Evolutionary conservation across 2,113 vertebrate genomes (phyloP), one percentile per base, ranked within the genome.

Genomic region (Crotalus tigris): DNA sequence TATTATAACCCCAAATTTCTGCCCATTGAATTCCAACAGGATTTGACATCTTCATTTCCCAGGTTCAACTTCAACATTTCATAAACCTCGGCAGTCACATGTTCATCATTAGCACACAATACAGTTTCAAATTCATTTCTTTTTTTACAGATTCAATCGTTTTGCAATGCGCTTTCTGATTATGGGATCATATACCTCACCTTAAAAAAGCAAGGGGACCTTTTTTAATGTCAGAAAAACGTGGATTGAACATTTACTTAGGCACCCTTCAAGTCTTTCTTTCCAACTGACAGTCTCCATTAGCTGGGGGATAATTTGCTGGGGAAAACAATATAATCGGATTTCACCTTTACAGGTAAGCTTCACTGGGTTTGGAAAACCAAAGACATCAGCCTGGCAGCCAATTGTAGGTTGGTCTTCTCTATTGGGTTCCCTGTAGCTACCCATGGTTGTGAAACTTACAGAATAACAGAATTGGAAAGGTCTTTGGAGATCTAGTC

Each of bases 261-360:
- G 90, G 54, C 92, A 94, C 26, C 39, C 87, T 64, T 91, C 90
- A 46, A 95, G 91, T 92, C 59, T 91, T 69, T 90, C 90, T 4
- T 33, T 91, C 55, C 95, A 94, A 94, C 54, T 93, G 86, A 85
- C 87, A 86, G 24, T 49, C 29, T 86, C 0, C 1, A 89, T 95
- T 87, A 94, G 51, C 59, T 24, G 12, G 23, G 90, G 94, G 91
- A 95, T 96, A 95, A 96, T 95, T 97, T 96, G 88, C 95, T 93
- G 92, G 51, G 17, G 69, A 21, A 91, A 94, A 88, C 95, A 51
- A 53, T 12, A 44, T 95, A 96, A 97, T 96, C 96, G 94, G 97
- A 96, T 97, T 96, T 95, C 87, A 91, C 92, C 94, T 93, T 94
- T 93, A 88, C 94, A 95, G 91, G 29, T 85, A 57, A 58, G 88